phyloP scores from a whole-genome alignment of 2,113 vertebrate genomes.

The Rattus norvegicus region GRCr8 NC_086020.1:11083501-11084000 shows the following conservation, averaged over 20 bases:
- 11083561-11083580: not conserved
- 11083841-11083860: conserved; percentile 49
- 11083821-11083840: conserved; percentile 57
- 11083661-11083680: conserved; percentile 69
- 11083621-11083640: not conserved
- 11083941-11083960: conserved; percentile 10
- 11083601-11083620: not conserved
- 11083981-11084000: conserved; percentile 19
- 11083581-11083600: not conserved
- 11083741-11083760: not conserved
- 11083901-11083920: conserved; percentile 37
- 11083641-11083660: conserved; percentile 62
- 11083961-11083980: conserved; percentile 60
- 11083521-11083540: not conserved
- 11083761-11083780: conserved; percentile 63
- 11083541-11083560: not conserved
- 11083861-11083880: conserved; percentile 61
- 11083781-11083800: conserved; percentile 32
- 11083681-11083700: conserved; percentile 62
- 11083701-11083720: conserved; percentile 62
- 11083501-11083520: not conserved
- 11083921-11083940: conserved; percentile 49
- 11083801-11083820: conserved; percentile 52
- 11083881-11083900: conserved; percentile 39
- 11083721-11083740: conserved; percentile 41